Evolutionary conservation across 2,797 vertebrate genomes (phyloP).

Genomic region (Bryconaethiops microstoma): DNA sequence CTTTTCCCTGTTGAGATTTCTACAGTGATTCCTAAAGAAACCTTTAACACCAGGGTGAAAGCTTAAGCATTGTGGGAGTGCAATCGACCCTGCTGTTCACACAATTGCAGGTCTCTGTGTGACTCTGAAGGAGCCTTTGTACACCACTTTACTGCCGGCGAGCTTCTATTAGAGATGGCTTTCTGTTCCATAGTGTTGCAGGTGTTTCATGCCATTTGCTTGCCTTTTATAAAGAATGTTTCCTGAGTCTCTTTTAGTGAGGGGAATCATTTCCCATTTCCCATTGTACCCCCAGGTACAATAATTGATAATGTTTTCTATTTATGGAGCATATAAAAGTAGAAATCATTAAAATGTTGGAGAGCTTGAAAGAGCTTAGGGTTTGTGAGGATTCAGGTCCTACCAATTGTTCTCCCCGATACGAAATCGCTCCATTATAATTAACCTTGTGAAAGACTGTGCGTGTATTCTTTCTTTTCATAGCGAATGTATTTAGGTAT

Average conservation of each 20-base stretch:
- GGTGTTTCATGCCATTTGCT: slow-evolving; percentile 26
- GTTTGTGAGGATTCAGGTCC: slow-evolving; percentile 16
- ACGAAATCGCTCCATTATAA: slow-evolving; percentile 36
- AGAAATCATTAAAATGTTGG: slow-evolving; percentile 27
- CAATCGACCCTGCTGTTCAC: slow-evolving; percentile 37
- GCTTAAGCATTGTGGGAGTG: slow-evolving; percentile 30
- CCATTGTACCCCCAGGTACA: slow-evolving; percentile 22
- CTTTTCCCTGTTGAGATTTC: slow-evolving; percentile 6
- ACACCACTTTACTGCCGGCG: slow-evolving; percentile 22
- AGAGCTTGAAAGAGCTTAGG: slow-evolving; percentile 47
- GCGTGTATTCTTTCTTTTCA: slow-evolving; percentile 29
- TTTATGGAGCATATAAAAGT: slow-evolving; percentile 46
- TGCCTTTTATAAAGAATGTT: slow-evolving; percentile 6
- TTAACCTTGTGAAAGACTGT: slow-evolving; percentile 50
- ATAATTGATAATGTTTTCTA: slow-evolving; percentile 56
- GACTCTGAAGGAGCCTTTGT: slow-evolving; percentile 38
- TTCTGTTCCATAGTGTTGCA: slow-evolving; percentile 21
- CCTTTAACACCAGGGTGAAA: slow-evolving; percentile 50
- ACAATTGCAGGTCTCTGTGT: slow-evolving; percentile 20
- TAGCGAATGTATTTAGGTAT: slow-evolving; percentile 43
- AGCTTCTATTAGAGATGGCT: slow-evolving; percentile 29
- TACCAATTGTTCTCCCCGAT: slow-evolving; percentile 38
- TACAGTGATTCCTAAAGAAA: slow-evolving; percentile 33
- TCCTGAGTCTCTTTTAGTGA: slow-evolving; percentile 17
- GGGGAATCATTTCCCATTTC: slow-evolving; percentile 18